phyloP scores from a whole-genome alignment of 2,888 invertebrate species.

The Pantelozetes paolii region DNA sequence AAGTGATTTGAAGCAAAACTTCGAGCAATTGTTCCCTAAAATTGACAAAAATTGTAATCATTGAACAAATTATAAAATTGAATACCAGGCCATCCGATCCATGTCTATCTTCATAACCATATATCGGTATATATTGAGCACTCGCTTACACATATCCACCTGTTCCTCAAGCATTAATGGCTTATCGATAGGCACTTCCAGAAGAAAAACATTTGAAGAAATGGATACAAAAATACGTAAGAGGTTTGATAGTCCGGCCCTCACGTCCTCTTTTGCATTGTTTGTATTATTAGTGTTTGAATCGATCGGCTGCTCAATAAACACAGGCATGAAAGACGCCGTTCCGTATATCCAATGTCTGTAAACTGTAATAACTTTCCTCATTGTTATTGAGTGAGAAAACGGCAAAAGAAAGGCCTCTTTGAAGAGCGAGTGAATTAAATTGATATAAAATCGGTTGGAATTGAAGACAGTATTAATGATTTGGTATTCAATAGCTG shows the following conservation, averaged over 20 bases:
- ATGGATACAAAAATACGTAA: slow-evolving; percentile 87
- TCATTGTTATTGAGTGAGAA: slow-evolving; percentile 73
- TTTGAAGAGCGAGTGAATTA: slow-evolving; percentile 86
- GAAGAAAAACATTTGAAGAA: slow-evolving; percentile 87
- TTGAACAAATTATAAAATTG: too few relatives aligned
- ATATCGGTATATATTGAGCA: slow-evolving; percentile 89
- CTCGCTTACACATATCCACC: slow-evolving; percentile 91
- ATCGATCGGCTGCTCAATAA: slow-evolving; percentile 38
- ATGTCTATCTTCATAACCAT: slow-evolving; percentile 95
- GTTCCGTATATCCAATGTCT: slow-evolving; percentile 75
- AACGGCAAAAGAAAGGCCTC: slow-evolving; percentile 88
- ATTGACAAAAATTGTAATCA: slow-evolving; percentile 27
- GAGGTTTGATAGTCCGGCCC: slow-evolving; percentile 63
- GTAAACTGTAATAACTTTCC: slow-evolving; percentile 84
- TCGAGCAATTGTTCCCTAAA: slow-evolving; percentile 76
- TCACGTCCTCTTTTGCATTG: slow-evolving; percentile 42
- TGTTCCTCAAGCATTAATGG: slow-evolving; percentile 76
- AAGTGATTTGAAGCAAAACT: slow-evolving; percentile 85
- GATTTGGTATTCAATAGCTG: slow-evolving; percentile 40
- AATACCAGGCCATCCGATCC: slow-evolving; percentile 86
- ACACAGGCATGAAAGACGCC: slow-evolving; percentile 38
- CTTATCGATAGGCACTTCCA: slow-evolving; percentile 59
- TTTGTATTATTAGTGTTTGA: too few relatives aligned
- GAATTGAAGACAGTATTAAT: slow-evolving; percentile 82
- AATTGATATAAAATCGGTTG: slow-evolving; percentile 84